phyloP scores from a whole-genome alignment of 2,113 vertebrate species.

The Bagarius yarrelli region DNA sequence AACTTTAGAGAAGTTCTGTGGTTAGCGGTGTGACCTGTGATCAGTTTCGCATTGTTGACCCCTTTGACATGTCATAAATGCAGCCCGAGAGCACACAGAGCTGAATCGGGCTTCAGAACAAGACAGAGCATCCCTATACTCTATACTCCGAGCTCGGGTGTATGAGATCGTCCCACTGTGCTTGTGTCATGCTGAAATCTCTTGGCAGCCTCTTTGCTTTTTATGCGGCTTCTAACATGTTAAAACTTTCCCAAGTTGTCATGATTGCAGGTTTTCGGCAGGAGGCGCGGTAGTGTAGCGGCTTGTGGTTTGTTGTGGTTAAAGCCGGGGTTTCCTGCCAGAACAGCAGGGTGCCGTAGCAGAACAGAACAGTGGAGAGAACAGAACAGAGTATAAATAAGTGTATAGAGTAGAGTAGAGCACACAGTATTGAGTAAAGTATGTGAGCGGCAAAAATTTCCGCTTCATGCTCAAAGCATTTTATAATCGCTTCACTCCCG shows the following conservation, averaged over 20 bases:
- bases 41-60: conserved; percentile 21
- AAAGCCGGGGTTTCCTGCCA: conserved; percentile 22
- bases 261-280: conserved; percentile 41
- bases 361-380: neutral
- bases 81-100: conserved; percentile 1
- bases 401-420: neutral
- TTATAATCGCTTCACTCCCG: too few species aligned
- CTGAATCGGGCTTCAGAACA: neutral
- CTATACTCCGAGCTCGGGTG: conserved; percentile 18
- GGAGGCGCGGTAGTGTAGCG: conserved; percentile 33
- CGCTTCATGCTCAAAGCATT: too few species aligned
- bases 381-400: neutral
- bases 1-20: conserved; percentile 3
- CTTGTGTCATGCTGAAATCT: conserved; percentile 10
- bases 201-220: conserved; percentile 2
- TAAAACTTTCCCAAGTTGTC: conserved; percentile 36
- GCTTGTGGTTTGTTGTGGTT: conserved; percentile 50
- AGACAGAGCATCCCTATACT: conserved; percentile 22
- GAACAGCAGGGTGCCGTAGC: conserved; percentile 16
- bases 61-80: conserved; percentile 24
- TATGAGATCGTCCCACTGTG: conserved; percentile 1
- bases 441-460: too few species aligned
- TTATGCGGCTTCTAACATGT: conserved; percentile 28
- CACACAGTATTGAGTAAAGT: neutral
- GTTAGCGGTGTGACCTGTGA: conserved; percentile 23